Evolutionary conservation across 2,797 vertebrate species (phyloP).

Genomic region (Ptychobarbus kaznakovi): DNA sequence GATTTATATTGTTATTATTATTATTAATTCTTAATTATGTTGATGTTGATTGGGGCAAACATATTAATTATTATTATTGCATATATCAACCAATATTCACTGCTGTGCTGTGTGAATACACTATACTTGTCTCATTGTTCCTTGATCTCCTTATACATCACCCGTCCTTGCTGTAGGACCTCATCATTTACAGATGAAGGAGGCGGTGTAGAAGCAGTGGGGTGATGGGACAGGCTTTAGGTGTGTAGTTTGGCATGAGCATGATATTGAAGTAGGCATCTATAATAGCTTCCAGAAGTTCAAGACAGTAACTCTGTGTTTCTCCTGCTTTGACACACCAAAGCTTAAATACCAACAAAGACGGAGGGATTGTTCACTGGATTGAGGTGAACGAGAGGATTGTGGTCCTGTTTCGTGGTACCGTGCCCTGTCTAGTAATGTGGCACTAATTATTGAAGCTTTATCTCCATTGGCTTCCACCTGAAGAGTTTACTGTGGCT

Average conservation of each 20-base stretch:
- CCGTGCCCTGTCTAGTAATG: slow-evolving; percentile 36
- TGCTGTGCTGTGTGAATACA: neutral
- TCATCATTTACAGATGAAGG: slow-evolving; percentile 4
- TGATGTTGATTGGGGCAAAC: too few relatives aligned
- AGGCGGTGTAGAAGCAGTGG: neutral
- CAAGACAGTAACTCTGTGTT: slow-evolving; percentile 55
- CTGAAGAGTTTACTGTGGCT: slow-evolving; percentile 13
- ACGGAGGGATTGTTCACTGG: slow-evolving; percentile 1
- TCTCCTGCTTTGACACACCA: slow-evolving; percentile 8
- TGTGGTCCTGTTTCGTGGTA: slow-evolving; percentile 18
- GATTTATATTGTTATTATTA: neutral
- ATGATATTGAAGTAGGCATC: slow-evolving; percentile 36
- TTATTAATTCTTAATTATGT: neutral
- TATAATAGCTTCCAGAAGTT: slow-evolving; percentile 60
- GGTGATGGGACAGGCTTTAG: slow-evolving; percentile 34
- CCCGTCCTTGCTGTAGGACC: neutral
- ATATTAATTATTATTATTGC: too few relatives aligned
- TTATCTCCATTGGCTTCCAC: slow-evolving; percentile 25
- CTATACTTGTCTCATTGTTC: neutral
- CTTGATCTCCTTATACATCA: neutral
- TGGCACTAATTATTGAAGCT: slow-evolving; percentile 34
- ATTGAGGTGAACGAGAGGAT: slow-evolving; percentile 13
- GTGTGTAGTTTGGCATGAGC: slow-evolving; percentile 45
- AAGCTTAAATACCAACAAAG: slow-evolving; percentile 36
- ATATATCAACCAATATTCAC: neutral